Percentiles rank a stretch among this genome's conserved stretches.
Conservation (phyloP, 2,797 vertebrate genomes). For the Buceros bicornis region DNA sequence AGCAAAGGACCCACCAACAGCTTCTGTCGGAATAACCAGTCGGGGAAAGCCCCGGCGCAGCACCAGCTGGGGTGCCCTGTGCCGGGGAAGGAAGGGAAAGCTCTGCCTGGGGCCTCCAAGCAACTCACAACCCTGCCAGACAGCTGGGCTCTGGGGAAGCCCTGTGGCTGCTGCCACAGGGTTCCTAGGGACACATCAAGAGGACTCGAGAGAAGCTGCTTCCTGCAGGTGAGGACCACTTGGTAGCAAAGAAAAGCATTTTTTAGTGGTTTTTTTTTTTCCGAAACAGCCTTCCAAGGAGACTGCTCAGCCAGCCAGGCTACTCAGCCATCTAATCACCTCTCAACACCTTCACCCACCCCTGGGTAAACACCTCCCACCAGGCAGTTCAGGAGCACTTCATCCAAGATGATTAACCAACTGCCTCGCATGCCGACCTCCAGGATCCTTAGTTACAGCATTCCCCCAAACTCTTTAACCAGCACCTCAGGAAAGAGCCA, state of each 20-base stretch:
- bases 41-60: not conserved
- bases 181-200: not conserved
- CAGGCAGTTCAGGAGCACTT: not conserved
- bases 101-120: not conserved
- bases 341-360: not conserved
- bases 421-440: not conserved
- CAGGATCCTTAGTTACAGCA: not conserved
- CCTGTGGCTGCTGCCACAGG: not conserved
- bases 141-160: not conserved
- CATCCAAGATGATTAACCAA: not conserved
- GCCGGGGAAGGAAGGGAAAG: not conserved
- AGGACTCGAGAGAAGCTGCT: accelerated
- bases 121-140: not conserved
- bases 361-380: not conserved
- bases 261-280: not conserved
- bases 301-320: not conserved
- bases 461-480: not conserved
- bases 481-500: not conserved
- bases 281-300: not conserved
- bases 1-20: not conserved
- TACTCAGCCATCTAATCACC: not conserved
- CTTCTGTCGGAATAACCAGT: not conserved
- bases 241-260: not conserved
- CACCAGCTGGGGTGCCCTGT: no score
- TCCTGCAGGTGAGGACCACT: not conserved